Base-by-base conservation (phyloP, 2,113 vertebrate species). In the Diglossa brunneiventris region DNA sequence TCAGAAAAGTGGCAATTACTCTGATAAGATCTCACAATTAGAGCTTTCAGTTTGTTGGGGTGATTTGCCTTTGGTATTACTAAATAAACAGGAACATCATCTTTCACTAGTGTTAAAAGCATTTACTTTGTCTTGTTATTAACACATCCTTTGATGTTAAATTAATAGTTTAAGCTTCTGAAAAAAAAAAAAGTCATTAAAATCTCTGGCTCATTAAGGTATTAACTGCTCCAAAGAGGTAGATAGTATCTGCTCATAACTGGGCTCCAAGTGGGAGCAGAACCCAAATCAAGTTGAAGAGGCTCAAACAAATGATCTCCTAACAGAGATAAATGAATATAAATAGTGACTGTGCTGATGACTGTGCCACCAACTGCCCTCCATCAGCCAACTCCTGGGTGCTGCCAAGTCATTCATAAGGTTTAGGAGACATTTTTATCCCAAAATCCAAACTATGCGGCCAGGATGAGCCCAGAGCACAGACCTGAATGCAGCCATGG, bases 21-120 rank as follows among this genome's bases (percentile, higher is more conserved):
- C 55, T 83, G 93, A 80, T 91, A 94, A 76, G 26, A 79, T 88
- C 87, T 91, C 79, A 73, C 47, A 95, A 88, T 94, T 67, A 70
- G 53, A 85, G 59, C 30, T 89, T 84, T 58, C 74, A 66, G 46
- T 90, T 87, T 94, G 61, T 82, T 89, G 62, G 47, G 73, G 61
- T 68, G 83, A 92, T 72, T 62, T 95, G 77, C 81, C 49, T 89
- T 95, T 79, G 80, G n/a, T 72, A 47, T 70, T 49, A 13, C 69
- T 70, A 73, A 94, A 87, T 44, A 96, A 95, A 87, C 46, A 89
- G 81, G 81, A 81, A 26, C 58, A 91, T 83, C 50, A 55, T 37
- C 37, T 85, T 37, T 63, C 55, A 79, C 44, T 53, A 19, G 46
- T 39, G 47, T 42, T 85, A 69, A 76, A 68, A 82, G 59, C 56